Conservation (phyloP, 2,113 vertebrate genomes). For the Danio rerio region GRCz12tu NC_133182.1:23546501-23547000, state of each 20-base stretch:
- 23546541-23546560: conserved; percentile 7
- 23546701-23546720: conserved; percentile 60
- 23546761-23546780: conserved; percentile 45
- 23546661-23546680: not conserved
- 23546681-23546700: conserved; percentile 33
- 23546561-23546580: conserved; percentile 43
- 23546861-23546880: conserved; percentile 40
- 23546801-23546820: conserved; percentile 14
- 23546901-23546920: conserved; percentile 65
- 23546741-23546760: conserved; percentile 38
- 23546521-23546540: conserved; percentile 23
- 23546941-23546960: conserved; percentile 70
- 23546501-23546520: conserved; percentile 66
- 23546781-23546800: conserved; percentile 35
- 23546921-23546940: conserved; percentile 71
- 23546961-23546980: conserved; percentile 77
- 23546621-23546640: not conserved
- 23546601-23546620: not conserved
- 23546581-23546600: conserved; percentile 53
- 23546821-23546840: not conserved
- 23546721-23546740: conserved; percentile 56
- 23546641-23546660: not conserved
- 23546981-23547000: conserved; percentile 74
- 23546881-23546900: conserved; percentile 58
- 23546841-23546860: conserved; percentile 44